phyloP scores from a whole-genome alignment of 92 coral and sea anemone species.

The Porites divaricata region DNA sequence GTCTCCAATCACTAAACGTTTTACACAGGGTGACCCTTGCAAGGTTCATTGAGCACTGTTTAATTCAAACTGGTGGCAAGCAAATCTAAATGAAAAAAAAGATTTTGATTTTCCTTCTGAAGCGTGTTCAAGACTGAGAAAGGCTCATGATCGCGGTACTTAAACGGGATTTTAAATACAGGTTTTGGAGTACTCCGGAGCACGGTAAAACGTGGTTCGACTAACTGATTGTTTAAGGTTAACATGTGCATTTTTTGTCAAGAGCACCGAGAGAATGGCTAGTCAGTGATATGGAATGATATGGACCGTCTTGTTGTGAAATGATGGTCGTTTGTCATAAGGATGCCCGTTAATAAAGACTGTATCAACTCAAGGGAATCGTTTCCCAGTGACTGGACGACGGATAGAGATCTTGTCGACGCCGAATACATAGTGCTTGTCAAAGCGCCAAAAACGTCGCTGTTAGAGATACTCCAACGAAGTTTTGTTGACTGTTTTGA shows the following conservation, averaged over 20 bases:
- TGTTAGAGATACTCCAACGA: slow-evolving; percentile 30
- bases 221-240: not conserved
- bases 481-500: slow-evolving; percentile 14
- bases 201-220: too few species aligned
- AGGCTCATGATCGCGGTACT: not conserved
- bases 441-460: slow-evolving; percentile 32
- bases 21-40: not conserved
- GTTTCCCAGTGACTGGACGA: slow-evolving; percentile 24
- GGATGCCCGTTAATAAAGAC: slow-evolving; percentile 37
- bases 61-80: slow-evolving; percentile 39
- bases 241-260: not conserved
- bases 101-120: not conserved
- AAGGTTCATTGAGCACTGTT: slow-evolving; percentile 52
- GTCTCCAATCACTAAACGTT: not conserved
- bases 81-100: not conserved
- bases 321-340: slow-evolving; percentile 33
- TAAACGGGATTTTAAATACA: not conserved
- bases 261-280: slow-evolving; percentile 32
- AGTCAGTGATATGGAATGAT: not conserved
- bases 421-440: slow-evolving; percentile 33
- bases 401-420: slow-evolving; percentile 19
- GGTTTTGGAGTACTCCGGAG: too few species aligned
- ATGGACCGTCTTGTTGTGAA: slow-evolving; percentile 4
- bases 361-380: slow-evolving; percentile 21
- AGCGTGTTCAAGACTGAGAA: too few species aligned